These are phyloP conservation scores for Drosophila yakuba DNA, from an alignment of 1,140 invertebrate genomes.

Conservation along the genomic window DNA sequence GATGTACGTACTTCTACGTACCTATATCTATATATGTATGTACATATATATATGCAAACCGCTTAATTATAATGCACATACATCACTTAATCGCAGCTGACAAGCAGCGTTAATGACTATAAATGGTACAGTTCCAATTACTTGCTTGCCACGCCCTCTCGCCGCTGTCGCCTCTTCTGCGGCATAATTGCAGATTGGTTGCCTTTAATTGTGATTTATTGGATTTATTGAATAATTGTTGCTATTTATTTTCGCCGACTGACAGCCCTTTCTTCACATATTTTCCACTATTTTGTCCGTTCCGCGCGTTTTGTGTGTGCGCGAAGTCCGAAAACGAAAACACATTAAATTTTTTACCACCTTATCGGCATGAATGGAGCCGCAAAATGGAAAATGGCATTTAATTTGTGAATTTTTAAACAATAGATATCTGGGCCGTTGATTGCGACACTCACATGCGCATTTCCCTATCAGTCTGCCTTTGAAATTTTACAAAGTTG, in stretches of 20 bases:
- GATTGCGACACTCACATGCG: constrained; percentile 30
- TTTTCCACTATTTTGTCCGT: constrained; percentile 23
- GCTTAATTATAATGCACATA: constrained; percentile 57
- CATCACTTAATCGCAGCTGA: constrained; percentile 47
- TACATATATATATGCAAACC: neutral
- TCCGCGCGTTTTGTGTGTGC: constrained; percentile 13
- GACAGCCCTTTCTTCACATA: constrained; percentile 3
- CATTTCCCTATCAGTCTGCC: constrained; percentile 42
- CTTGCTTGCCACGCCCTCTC: constrained; percentile 32
- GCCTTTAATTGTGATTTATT: constrained; percentile 67
- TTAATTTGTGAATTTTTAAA: constrained; percentile 76
- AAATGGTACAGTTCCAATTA: constrained; percentile 50
- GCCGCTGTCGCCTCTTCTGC: constrained; percentile 19
- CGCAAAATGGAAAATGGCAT: constrained; percentile 73
- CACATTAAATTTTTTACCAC: constrained; percentile 70
- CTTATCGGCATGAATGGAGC: constrained; percentile 79
- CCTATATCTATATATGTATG: too few species aligned
- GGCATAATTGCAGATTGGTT: constrained; percentile 39
- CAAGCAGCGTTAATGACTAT: constrained; percentile 56
- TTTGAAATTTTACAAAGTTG: constrained; percentile 59
- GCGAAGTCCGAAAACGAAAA: constrained; percentile 54
- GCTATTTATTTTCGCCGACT: constrained; percentile 5
- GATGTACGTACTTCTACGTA: neutral
- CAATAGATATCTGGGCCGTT: constrained; percentile 67
- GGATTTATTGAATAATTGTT: constrained; percentile 58